phyloP scores from a whole-genome alignment of 2,113 vertebrate genomes.

The Bostrychus sinensis region DNA sequence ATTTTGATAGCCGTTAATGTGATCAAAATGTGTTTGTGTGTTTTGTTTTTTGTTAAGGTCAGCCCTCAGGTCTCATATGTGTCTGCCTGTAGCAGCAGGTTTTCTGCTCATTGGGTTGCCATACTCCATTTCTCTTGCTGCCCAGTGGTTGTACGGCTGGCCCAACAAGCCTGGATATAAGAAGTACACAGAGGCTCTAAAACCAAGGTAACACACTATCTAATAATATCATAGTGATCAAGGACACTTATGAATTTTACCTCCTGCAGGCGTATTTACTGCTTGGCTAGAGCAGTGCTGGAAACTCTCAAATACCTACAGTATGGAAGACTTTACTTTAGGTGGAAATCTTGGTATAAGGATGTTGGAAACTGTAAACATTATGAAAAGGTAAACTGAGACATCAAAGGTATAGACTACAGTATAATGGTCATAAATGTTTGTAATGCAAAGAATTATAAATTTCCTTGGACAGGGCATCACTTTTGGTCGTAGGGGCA shows the following conservation, averaged over 20 bases:
- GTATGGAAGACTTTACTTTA: constrained; percentile 75
- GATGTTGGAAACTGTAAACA: constrained; percentile 66
- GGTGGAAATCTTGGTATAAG: constrained; percentile 75
- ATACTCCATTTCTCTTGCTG: constrained; percentile 70
- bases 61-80: constrained; percentile 53
- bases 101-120: constrained; percentile 67
- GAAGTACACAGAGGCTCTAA: constrained; percentile 79
- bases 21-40: neutral
- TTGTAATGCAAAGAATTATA: neutral
- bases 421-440: neutral
- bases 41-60: constrained; percentile 50
- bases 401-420: neutral
- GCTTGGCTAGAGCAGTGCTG: constrained; percentile 71
- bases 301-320: constrained; percentile 75
- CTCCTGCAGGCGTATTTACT: constrained; percentile 68
- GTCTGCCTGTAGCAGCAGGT: constrained; percentile 63
- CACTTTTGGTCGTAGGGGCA: constrained; percentile 70
- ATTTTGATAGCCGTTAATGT: no score
- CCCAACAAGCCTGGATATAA: constrained; percentile 74
- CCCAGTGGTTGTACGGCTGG: constrained; percentile 77
- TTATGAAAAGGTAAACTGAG: constrained; percentile 69
- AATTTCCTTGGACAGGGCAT: constrained; percentile 62
- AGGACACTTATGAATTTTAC: neutral
- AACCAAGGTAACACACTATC: constrained; percentile 66
- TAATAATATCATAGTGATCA: neutral